Conservation (phyloP, 1,140 invertebrate genomes). For the Megathymus violae region DNA sequence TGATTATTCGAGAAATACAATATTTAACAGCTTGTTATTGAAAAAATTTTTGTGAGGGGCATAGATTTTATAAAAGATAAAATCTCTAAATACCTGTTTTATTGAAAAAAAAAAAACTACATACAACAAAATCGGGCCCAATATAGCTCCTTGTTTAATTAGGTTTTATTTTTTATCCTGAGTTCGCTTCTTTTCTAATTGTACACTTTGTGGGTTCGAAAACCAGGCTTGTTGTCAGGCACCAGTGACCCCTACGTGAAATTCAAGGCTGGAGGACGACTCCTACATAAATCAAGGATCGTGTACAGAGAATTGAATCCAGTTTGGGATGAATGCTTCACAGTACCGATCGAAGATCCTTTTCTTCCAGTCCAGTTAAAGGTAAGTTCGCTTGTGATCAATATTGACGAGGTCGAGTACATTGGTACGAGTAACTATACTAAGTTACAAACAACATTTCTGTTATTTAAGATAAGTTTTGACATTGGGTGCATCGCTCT, state of each 20-base stretch:
- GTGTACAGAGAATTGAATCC: conserved; percentile 96
- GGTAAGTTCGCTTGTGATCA: no score
- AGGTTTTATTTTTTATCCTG: conserved; percentile 62
- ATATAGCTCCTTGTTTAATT: conserved; percentile 38
- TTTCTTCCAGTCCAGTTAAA: conserved; percentile 94
- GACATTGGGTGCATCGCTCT: no score
- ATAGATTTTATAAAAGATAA: no score
- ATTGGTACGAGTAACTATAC: no score
- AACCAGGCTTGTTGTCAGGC: conserved; percentile 87
- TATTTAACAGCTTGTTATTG: no score
- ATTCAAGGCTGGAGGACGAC: conserved; percentile 94
- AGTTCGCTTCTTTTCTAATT: conserved; percentile 77
- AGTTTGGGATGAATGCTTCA: conserved; percentile 98
- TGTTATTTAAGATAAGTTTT: no score
- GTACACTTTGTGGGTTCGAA: conserved; percentile 68
- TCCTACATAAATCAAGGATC: conserved; percentile 97
- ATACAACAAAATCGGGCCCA: conserved; percentile 9
- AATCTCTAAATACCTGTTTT: no score
- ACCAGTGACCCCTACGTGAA: conserved; percentile 99
- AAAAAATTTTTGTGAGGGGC: no score
- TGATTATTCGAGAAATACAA: no score
- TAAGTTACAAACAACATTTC: no score
- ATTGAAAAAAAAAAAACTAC: no score
- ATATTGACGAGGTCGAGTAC: no score
- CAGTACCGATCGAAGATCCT: conserved; percentile 96